Evolutionary conservation across 2,113 vertebrate genomes (phyloP), one percentile per base, ranked within the genome.

Genomic region (Odocoileus hemionus): DNA sequence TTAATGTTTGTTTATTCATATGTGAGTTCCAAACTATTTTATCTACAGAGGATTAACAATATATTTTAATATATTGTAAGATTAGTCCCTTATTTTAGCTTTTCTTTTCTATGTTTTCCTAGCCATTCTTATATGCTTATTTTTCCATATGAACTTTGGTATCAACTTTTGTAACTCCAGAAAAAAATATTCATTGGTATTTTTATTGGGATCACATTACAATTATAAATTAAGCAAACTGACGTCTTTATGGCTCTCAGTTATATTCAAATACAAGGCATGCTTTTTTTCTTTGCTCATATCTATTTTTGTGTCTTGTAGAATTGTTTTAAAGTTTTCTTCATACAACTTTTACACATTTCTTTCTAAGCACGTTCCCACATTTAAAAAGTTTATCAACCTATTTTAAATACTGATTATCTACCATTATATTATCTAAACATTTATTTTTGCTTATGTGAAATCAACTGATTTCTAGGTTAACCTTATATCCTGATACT

Each of bases 41-140:
- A 94, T 55, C 45, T 76, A 61, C 43, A 54, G 11, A 76, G 23
- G 3, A 67, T 43, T 89, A 47, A 43, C 23, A 76, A 45, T 60
- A 70, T 84, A 45, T 83, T 95, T 94, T 96, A 67, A 87, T 43
- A 93, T 43, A 86, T 19, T 79, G 0, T 74, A 54, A 95, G 4
- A 39, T 19, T 16, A 70, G 23, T 64, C 33, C 19, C 5, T 76
- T 94, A 15, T 57, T 36, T 88, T 86, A 58, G n/a, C 10, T 47
- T 94, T 95, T 33, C 7, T 89, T 70, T 91, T 91, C 45, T 91
- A 7, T 60, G 28, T 95, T 89, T 95, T 88, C 36, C 54, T 86
- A 90, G 39, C 45, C 54, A 43, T 92, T 92, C 30, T 61, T 97
- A 7, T 80, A 19, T 60, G 36, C 16, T 89, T 84, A 50, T 86